These are phyloP conservation scores for Pseudomugil gertrudae DNA, from an alignment of 2,797 vertebrate species.

Conservation along the genomic window DNA sequence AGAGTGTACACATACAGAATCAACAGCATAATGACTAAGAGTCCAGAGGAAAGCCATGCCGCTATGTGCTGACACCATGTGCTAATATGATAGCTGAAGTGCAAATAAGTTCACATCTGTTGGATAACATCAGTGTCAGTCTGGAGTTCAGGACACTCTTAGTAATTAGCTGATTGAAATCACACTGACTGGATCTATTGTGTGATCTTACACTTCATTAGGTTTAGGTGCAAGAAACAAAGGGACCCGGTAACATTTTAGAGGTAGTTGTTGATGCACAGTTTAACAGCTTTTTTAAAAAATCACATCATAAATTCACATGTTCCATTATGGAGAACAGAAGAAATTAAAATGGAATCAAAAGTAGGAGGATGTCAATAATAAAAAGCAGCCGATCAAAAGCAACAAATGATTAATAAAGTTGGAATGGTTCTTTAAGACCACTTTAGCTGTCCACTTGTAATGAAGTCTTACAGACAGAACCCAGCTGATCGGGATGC, in stretches of 20 bases:
- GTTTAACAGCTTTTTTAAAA: no score
- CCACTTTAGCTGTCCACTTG: no score
- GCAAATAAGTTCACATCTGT: conserved; percentile 43
- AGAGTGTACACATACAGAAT: conserved; percentile 50
- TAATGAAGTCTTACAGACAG: no score
- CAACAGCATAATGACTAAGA: conserved; percentile 51
- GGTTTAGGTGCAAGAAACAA: background rate
- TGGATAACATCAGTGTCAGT: conserved; percentile 21
- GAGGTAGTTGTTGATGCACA: background rate
- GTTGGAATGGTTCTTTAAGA: no score
- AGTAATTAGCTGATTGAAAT: conserved; percentile 13
- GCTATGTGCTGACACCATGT: conserved; percentile 9
- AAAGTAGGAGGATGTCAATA: no score
- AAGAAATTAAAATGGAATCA: no score
- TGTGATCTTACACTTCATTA: background rate
- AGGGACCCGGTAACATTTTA: background rate
- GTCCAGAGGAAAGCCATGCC: conserved; percentile 25
- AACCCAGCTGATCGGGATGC: no score
- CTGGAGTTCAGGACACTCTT: conserved; percentile 7
- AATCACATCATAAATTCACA: no score
- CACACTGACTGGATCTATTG: background rate
- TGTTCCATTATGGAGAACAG: no score
- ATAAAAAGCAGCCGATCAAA: no score
- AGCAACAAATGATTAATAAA: no score
- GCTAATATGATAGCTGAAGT: conserved; percentile 22